A percentile compares a stretch with the other conserved stretches of the same genome.
phyloP scores from a whole-genome alignment of 2,113 vertebrate species.

The Redunca redunca region DNA sequence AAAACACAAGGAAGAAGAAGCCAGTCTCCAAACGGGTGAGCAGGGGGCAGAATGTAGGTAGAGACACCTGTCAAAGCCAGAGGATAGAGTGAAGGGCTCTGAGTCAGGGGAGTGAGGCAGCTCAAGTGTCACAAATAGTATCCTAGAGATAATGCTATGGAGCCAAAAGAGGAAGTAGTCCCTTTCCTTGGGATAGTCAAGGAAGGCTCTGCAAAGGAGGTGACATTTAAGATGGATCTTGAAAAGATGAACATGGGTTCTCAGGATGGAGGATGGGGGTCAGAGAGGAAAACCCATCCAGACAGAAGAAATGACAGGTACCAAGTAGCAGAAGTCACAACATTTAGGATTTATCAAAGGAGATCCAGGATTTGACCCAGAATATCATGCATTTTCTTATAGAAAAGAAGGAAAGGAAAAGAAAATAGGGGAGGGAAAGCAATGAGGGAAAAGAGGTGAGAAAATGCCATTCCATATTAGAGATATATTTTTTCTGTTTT shows the following conservation, averaged over 20 bases:
- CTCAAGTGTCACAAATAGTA: neutral
- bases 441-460: neutral
- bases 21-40: neutral
- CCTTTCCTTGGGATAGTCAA: neutral
- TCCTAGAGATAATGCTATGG: neutral
- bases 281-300: neutral
- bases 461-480: neutral
- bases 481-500: neutral
- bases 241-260: neutral
- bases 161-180: neutral
- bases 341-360: neutral
- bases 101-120: neutral
- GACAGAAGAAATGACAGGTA: neutral
- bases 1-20: neutral
- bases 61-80: neutral
- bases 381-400: neutral
- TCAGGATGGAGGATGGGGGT: neutral
- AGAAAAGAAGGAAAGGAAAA: neutral
- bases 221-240: neutral
- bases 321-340: neutral
- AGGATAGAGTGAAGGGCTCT: neutral
- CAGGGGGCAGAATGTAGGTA: neutral
- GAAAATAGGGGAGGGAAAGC: too few relatives aligned
- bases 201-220: neutral
- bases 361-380: neutral